phyloP scores from a whole-genome alignment of 2,888 invertebrate genomes.

The Polia nebulosa region DNA sequence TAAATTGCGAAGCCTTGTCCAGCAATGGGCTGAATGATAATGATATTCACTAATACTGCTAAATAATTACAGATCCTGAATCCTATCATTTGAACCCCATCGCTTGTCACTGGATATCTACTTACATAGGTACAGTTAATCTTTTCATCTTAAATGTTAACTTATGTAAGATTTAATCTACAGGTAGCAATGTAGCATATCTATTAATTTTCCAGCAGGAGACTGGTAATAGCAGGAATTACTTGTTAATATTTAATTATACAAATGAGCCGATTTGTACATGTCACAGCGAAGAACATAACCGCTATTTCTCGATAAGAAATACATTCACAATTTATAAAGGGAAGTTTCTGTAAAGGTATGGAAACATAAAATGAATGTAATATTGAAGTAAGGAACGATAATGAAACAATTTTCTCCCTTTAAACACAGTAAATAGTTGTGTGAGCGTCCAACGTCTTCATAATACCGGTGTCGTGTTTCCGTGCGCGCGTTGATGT shows the following conservation, averaged over 20 bases:
- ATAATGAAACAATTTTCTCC: constrained; percentile 47
- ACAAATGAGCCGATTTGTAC: constrained; percentile 55
- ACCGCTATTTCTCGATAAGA: constrained; percentile 30
- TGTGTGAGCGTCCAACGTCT: constrained; percentile 49
- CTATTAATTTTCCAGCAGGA: constrained; percentile 54
- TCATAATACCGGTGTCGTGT: constrained; percentile 49
- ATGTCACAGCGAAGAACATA: constrained; percentile 33
- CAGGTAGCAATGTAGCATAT: constrained; percentile 44
- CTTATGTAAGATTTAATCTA: constrained; percentile 55
- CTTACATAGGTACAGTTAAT: constrained; percentile 47
- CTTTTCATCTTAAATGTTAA: constrained; percentile 54
- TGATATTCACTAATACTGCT: neutral
- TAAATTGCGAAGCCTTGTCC: neutral
- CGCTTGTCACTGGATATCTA: constrained; percentile 51
- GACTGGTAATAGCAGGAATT: constrained; percentile 47
- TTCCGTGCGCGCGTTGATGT: constrained; percentile 81
- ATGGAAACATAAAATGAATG: constrained; percentile 21
- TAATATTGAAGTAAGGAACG: constrained; percentile 28
- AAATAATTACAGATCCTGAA: constrained; percentile 30
- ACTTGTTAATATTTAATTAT: constrained; percentile 63
- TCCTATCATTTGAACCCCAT: constrained; percentile 36
- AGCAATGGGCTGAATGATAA: constrained; percentile 1
- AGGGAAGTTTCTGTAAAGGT: constrained; percentile 24
- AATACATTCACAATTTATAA: constrained; percentile 30
- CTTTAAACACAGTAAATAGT: constrained; percentile 43